phyloP scores from a whole-genome alignment of 2,797 vertebrate species.

The Lepidocolaptes lacrymiger region DNA sequence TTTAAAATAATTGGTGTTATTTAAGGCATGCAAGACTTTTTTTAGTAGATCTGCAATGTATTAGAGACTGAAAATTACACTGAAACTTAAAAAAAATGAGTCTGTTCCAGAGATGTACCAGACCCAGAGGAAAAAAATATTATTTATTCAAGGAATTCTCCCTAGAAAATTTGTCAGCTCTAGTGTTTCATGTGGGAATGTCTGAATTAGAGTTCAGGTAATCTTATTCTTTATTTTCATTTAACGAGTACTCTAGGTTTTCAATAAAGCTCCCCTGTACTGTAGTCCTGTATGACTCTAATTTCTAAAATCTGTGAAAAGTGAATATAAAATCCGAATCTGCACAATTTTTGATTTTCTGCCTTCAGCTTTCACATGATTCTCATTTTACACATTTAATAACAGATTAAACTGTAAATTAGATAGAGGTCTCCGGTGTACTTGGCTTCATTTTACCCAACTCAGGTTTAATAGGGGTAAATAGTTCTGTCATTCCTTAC shows the following conservation, averaged over 20 bases:
- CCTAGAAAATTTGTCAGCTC: neutral
- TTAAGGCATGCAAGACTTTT: conserved; percentile 9
- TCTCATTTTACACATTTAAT: neutral
- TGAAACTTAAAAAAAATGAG: neutral
- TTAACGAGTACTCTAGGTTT: neutral
- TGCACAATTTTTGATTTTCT: neutral
- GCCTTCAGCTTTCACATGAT: neutral
- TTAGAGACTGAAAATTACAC: neutral
- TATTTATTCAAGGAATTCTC: neutral
- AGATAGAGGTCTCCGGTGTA: neutral
- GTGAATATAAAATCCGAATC: neutral
- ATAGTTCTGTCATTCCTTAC: neutral
- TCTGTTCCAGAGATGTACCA: neutral
- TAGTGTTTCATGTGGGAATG: neutral
- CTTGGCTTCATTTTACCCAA: neutral
- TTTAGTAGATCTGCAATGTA: neutral
- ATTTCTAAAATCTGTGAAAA: neutral
- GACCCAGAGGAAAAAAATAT: neutral
- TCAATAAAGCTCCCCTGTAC: neutral
- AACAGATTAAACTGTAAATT: neutral
- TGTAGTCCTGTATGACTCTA: neutral
- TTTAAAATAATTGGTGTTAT: conserved; percentile 38
- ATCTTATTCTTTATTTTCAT: neutral
- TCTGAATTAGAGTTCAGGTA: neutral
- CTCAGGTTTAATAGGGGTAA: neutral